A percentile compares a stretch with the other conserved stretches of the same genome.
These are phyloP conservation scores for Tiaroga cobitis DNA, from an alignment of 2,797 vertebrate species.

Conservation along the genomic window DNA sequence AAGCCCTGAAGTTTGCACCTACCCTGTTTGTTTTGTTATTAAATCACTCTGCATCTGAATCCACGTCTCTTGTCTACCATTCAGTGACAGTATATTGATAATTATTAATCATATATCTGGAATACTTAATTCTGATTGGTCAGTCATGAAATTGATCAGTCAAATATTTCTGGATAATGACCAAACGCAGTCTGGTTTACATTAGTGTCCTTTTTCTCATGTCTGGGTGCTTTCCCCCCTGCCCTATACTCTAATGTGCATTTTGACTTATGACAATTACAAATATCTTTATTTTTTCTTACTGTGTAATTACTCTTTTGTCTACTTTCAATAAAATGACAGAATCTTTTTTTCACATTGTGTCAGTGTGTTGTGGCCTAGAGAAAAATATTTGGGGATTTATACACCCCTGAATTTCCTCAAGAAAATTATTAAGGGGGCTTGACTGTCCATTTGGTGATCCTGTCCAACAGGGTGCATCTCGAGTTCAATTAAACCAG, in stretches of 20 bases:
- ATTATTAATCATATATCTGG: not conserved
- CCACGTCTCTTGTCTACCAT: no score
- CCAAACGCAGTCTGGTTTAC: not conserved
- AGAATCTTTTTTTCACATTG: not conserved
- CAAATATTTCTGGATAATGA: not conserved
- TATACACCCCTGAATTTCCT: not conserved
- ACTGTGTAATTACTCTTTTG: not conserved
- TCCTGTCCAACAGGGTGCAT: not conserved
- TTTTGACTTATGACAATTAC: not conserved
- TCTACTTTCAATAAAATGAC: not conserved
- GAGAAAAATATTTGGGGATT: not conserved
- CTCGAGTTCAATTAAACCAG: slow-evolving; percentile 62
- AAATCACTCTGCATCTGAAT: no score
- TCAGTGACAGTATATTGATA: not conserved
- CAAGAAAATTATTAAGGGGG: not conserved
- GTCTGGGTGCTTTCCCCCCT: not conserved
- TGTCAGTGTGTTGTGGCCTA: not conserved
- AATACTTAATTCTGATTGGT: not conserved
- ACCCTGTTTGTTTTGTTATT: no score
- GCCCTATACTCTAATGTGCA: not conserved
- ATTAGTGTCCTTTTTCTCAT: not conserved
- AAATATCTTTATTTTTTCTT: not conserved
- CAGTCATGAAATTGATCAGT: not conserved
- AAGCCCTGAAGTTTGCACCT: no score
- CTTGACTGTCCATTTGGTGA: not conserved